These are phyloP conservation scores for Bergia sp. DNA, from an alignment of 92 coral and sea anemone genomes.

Conservation along the genomic window DNA sequence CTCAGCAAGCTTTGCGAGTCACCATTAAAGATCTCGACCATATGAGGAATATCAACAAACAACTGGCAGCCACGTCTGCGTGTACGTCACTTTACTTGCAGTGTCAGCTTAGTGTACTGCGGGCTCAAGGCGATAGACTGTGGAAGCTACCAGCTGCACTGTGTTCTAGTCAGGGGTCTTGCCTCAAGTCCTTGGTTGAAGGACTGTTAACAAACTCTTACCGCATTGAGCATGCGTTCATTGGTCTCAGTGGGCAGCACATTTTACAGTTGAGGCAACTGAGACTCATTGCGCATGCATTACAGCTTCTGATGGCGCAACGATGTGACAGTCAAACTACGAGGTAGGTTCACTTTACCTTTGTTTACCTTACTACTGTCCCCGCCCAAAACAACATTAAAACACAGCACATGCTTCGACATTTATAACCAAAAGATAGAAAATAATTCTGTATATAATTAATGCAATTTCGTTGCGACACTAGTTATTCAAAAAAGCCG, in stretches of 20 bases:
- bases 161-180: constrained; percentile 81
- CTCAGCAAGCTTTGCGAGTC: constrained; percentile 67
- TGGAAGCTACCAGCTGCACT: constrained; percentile 88
- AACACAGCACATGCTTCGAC: too few relatives aligned
- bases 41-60: constrained; percentile 70
- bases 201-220: constrained; percentile 80
- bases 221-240: constrained; percentile 79
- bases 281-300: constrained; percentile 84
- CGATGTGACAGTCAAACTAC: constrained; percentile 70
- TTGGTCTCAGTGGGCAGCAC: constrained; percentile 82
- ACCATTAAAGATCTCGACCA: constrained; percentile 85
- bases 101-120: constrained; percentile 76
- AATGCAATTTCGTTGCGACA: background rate
- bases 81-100: constrained; percentile 83
- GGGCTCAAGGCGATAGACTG: constrained; percentile 81
- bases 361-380: background rate
- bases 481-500: too few relatives aligned
- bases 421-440: too few relatives aligned
- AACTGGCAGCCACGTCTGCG: constrained; percentile 73
- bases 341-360: background rate
- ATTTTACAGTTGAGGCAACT: constrained; percentile 78
- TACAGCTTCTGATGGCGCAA: constrained; percentile 80
- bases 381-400: too few relatives aligned
- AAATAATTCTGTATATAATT: too few relatives aligned
- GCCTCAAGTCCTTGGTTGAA: constrained; percentile 70